phyloP scores from a whole-genome alignment of 2,113 vertebrate genomes.

The Camelus bactrianus region DNA sequence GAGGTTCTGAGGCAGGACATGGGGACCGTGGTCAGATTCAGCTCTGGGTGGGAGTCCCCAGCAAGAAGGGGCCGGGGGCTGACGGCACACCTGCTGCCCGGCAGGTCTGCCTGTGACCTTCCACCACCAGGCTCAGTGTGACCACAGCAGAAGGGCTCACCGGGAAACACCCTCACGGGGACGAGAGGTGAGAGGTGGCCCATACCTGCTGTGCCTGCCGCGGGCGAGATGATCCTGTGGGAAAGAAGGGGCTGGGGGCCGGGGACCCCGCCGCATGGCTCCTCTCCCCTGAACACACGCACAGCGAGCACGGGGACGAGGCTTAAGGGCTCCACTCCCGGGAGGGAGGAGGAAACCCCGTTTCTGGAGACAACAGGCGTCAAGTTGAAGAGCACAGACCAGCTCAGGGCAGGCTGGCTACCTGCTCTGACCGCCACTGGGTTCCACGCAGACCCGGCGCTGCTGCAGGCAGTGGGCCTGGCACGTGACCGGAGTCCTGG shows the following conservation, averaged over 20 bases:
- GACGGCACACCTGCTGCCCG: no score
- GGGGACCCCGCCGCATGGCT: not conserved
- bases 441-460: not conserved
- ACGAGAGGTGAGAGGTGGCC: accelerated
- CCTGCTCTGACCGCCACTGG: not conserved
- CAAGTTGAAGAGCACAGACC: not conserved
- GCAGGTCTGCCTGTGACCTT: not conserved
- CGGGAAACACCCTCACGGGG: not conserved
- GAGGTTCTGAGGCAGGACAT: not conserved
- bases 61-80: not conserved
- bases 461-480: not conserved
- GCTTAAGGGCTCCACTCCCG: not conserved
- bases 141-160: not conserved
- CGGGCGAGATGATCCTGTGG: accelerated
- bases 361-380: not conserved
- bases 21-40: not conserved
- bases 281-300: not conserved
- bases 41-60: not conserved
- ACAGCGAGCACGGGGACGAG: no score
- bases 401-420: no score
- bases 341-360: not conserved
- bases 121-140: no score
- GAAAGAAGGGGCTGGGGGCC: not conserved
- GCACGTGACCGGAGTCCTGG: not conserved
- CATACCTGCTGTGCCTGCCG: not conserved